These are phyloP conservation scores for Hapalemur alaotrensis DNA, from an alignment of 2,797 vertebrate species.

Conservation along the genomic window DNA sequence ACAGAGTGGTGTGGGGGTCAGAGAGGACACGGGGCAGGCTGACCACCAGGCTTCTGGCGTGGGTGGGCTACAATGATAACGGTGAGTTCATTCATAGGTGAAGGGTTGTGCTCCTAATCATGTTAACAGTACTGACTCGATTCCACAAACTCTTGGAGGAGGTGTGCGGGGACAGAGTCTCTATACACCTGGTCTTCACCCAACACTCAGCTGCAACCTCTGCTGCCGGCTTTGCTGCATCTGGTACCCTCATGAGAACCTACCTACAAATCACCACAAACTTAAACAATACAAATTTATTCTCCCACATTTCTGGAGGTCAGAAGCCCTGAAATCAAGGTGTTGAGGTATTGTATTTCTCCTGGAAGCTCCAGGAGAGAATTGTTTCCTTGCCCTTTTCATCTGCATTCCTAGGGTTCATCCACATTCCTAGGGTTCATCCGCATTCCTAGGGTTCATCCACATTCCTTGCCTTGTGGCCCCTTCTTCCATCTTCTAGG, in stretches of 20 bases:
- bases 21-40: accelerated
- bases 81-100: neutral
- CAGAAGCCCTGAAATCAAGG: neutral
- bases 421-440: accelerated
- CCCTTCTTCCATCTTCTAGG: neutral
- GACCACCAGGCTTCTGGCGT: neutral
- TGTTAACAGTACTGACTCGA: no score
- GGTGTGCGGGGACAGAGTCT: neutral
- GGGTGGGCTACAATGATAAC: accelerated
- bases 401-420: neutral
- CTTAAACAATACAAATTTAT: neutral
- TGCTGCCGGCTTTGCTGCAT: accelerated
- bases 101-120: neutral
- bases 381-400: neutral
- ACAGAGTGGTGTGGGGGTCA: no score
- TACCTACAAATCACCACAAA: neutral
- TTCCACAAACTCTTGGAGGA: neutral
- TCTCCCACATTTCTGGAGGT: neutral
- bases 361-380: accelerated
- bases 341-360: neutral
- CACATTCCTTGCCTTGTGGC: accelerated
- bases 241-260: neutral
- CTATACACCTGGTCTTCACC: no score
- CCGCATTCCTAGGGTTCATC: accelerated
- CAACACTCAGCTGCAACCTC: no score